phyloP scores from a whole-genome alignment of 2,888 invertebrate genomes.

The Thelaira solivaga region DNA sequence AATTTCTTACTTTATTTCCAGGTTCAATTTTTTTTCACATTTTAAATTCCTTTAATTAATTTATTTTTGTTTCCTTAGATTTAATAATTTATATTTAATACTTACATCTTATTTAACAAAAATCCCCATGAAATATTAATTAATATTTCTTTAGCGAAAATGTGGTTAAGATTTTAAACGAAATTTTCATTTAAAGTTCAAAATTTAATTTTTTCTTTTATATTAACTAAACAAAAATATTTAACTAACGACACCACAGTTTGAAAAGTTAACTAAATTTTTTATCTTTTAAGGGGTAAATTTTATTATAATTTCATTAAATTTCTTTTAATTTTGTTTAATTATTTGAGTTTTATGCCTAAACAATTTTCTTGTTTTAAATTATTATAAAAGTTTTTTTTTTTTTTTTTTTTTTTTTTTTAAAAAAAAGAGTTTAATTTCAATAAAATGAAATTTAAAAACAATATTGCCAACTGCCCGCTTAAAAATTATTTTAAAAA shows the following conservation, averaged over 20 bases:
- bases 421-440: constrained; percentile 17
- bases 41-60: too few species aligned
- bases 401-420: too few species aligned
- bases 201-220: not conserved
- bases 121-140: constrained; percentile 31
- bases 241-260: constrained; percentile 51
- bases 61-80: too few species aligned
- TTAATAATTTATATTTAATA: too few species aligned
- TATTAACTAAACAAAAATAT: constrained; percentile 49
- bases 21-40: too few species aligned
- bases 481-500: not conserved
- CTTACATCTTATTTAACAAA: too few species aligned
- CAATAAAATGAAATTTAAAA: constrained; percentile 4
- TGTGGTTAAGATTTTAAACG: constrained; percentile 7
- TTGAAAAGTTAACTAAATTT: constrained; percentile 34
- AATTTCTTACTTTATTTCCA: too few species aligned
- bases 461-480: constrained; percentile 49
- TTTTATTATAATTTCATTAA: constrained; percentile 14
- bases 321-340: not conserved
- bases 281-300: not conserved
- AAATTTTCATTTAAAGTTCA: constrained; percentile 24
- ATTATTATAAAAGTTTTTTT: constrained; percentile 56
- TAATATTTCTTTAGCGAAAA: not conserved
- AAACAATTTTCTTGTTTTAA: constrained; percentile 58
- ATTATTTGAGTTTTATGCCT: constrained; percentile 47